A percentile compares a stretch with the other conserved stretches of the same genome.
Evolutionary conservation across 2,113 vertebrate species (phyloP).

Genomic region (Pomatorhinus ruficollis): DNA sequence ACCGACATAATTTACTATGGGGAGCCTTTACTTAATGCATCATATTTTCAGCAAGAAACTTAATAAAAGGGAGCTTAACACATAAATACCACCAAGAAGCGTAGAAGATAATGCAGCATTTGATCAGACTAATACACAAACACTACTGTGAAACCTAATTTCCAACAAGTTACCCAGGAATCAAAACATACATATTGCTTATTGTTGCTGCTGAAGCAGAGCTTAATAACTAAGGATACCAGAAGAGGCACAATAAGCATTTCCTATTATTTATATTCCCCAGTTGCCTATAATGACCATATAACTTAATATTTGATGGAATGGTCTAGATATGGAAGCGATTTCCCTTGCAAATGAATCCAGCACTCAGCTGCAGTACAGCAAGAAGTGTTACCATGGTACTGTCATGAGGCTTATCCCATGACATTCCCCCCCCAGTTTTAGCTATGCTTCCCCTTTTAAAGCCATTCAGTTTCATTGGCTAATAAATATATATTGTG

Average conservation of each 20-base stretch:
- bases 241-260: neutral
- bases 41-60: conserved; percentile 54
- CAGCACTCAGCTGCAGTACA: neutral
- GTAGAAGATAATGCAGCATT: neutral
- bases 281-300: neutral
- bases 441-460: neutral
- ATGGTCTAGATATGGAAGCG: neutral
- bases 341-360: conserved; percentile 30
- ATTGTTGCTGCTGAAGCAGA: conserved; percentile 20
- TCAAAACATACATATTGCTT: neutral
- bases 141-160: conserved; percentile 31
- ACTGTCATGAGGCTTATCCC: neutral
- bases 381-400: neutral
- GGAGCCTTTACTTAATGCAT: conserved; percentile 43
- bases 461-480: neutral
- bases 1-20: conserved; percentile 38
- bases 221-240: conserved; percentile 13
- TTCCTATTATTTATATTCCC: conserved; percentile 26
- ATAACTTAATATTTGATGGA: conserved; percentile 23
- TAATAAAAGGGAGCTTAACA: conserved; percentile 62
- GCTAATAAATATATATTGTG: neutral
- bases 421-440: neutral
- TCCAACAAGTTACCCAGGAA: neutral
- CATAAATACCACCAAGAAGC: conserved; percentile 2
- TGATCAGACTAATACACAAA: conserved; percentile 39